Conservation (phyloP, 2,888 invertebrate genomes). For the Drosophila acutilabella region DNA sequence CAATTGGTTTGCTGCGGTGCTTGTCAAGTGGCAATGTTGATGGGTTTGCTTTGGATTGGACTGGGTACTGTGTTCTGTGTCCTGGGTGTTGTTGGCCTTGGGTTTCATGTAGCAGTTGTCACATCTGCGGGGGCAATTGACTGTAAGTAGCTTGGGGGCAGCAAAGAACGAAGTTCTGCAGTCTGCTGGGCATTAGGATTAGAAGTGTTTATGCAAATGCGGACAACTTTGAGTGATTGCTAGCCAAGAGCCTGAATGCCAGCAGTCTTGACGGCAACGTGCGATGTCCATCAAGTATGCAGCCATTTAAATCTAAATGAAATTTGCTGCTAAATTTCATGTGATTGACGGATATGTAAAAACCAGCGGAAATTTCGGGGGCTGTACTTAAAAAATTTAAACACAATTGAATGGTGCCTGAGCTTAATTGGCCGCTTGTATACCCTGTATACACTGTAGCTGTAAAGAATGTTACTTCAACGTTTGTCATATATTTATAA, state of each 20-base stretch:
- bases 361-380: background rate
- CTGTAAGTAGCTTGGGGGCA: slow-evolving; percentile 65
- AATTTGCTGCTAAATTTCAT: slow-evolving; percentile 50
- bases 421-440: background rate
- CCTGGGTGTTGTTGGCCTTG: background rate
- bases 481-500: too few species aligned
- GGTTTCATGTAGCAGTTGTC: slow-evolving; percentile 48
- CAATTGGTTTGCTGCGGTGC: slow-evolving; percentile 46
- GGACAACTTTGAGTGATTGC: slow-evolving; percentile 73
- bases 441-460: background rate
- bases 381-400: background rate
- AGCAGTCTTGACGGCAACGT: slow-evolving; percentile 31
- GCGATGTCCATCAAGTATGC: slow-evolving; percentile 22
- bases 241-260: slow-evolving; percentile 38
- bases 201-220: slow-evolving; percentile 78
- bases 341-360: slow-evolving; percentile 4
- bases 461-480: background rate
- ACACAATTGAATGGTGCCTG: background rate
- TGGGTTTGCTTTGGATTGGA: slow-evolving; percentile 26
- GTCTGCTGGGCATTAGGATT: slow-evolving; percentile 72
- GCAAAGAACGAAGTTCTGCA: slow-evolving; percentile 45
- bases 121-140: slow-evolving; percentile 63
- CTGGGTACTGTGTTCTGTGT: background rate
- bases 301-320: slow-evolving; percentile 45
- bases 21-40: slow-evolving; percentile 43